Conservation (phyloP, 2,113 vertebrate genomes). For the Holacanthus passer region DNA sequence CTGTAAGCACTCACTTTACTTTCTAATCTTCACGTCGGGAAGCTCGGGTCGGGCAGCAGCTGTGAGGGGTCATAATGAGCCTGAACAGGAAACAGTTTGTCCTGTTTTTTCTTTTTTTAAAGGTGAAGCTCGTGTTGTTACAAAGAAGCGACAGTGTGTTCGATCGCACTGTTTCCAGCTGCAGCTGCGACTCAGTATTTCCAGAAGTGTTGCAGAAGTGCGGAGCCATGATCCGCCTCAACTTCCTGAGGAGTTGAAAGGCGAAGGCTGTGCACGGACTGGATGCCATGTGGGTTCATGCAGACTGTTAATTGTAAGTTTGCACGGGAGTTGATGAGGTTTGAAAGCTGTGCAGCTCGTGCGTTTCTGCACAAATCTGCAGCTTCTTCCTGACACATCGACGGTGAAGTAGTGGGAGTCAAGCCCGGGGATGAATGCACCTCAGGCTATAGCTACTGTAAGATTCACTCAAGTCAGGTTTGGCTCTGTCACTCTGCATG, state of each 20-base stretch:
- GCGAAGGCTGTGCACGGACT: conserved; percentile 20
- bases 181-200: conserved; percentile 19
- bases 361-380: neutral
- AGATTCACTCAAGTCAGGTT: neutral
- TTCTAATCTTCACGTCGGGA: conserved; percentile 39
- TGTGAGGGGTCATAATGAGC: conserved; percentile 11
- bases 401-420: conserved; percentile 31
- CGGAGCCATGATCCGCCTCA: conserved; percentile 64
- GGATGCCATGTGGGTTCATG: conserved; percentile 44
- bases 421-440: conserved; percentile 21
- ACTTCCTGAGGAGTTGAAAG: conserved; percentile 76
- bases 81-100: conserved; percentile 36
- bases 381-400: conserved; percentile 52
- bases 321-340: neutral
- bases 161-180: neutral
- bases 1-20: conserved; percentile 79
- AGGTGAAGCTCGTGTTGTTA: neutral
- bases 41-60: conserved; percentile 26
- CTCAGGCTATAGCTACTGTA: conserved; percentile 2
- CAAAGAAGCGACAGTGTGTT: neutral
- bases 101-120: neutral
- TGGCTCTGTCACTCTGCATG: neutral
- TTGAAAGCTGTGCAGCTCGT: neutral
- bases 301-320: conserved; percentile 16
- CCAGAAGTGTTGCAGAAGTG: conserved; percentile 57